Evolutionary conservation across 2,797 vertebrate species (phyloP), one percentile per base, ranked within the genome.

Genomic region (Rhyacichthys aspro): DNA sequence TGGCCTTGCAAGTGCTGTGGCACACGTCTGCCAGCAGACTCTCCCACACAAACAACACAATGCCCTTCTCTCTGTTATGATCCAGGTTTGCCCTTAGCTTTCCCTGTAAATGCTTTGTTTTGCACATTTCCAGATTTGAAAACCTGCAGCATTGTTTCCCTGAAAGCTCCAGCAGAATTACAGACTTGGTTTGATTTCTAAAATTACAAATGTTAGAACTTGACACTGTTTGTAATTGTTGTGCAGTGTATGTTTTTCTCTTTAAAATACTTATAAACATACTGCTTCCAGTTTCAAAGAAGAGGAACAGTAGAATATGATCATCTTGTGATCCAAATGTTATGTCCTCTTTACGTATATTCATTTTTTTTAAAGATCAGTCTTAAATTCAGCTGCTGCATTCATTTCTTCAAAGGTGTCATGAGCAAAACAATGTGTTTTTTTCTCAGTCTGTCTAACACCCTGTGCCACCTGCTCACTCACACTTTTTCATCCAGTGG

Each of bases 1-100:
- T 57, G 81, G 67, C 72, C 73, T 74, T 45, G 5, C 32, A 5
- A 58, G 46, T 2, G 9, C 42, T 2, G 14, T 42, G 52, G 71
- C 85, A 82, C 65, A n/a, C 42, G 68, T 63, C 65, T 86, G 78
- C 57, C 65, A 76, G 73, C 54, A 68, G 48, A 52, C 59, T 58
- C 47, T 44, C 58, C 53, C 70, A 64, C 39, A 43, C 76, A 69
- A 65, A 69, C 69, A 57, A 57, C 11, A 59, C 67, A 64, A 58
- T 56, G 43, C 45, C 19, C 33, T 64, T 57, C 73, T 16, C 45
- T 10, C 67, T 52, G 12, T 16, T 28, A 4, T 11, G 9, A 11
- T 37, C 5, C 48, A 37, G 48, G 16, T 17, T 11, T 63, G 62
- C 56, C 43, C 14, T 61, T 71, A 69, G 63, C 55, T 19, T 34